phyloP scores from a whole-genome alignment of 2,797 vertebrate genomes.

The Kryptolebias ocellatus region DNA sequence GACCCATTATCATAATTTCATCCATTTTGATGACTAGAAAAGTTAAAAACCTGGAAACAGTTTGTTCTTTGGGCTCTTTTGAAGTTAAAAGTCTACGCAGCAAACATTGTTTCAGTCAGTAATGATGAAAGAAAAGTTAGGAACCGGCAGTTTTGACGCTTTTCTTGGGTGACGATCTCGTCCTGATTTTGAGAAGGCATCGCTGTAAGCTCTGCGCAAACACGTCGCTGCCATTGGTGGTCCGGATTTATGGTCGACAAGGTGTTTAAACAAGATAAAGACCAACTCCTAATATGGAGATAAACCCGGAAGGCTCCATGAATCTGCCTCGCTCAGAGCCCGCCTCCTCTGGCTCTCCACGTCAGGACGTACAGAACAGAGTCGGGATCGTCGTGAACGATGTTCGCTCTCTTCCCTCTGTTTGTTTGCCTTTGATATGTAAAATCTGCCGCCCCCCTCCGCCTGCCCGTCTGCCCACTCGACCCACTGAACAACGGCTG shows the following conservation, averaged over 20 bases:
- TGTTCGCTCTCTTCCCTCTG: slow-evolving; percentile 34
- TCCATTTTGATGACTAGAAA: too few species aligned
- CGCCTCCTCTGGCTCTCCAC: not conserved
- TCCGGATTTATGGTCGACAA: slow-evolving; percentile 20
- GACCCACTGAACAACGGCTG: slow-evolving; percentile 48
- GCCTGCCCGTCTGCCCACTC: slow-evolving; percentile 19
- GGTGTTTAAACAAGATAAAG: slow-evolving; percentile 34
- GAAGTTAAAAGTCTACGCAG: not conserved
- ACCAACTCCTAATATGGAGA: slow-evolving; percentile 27
- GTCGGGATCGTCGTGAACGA: slow-evolving; percentile 28
- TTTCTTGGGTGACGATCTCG: not conserved
- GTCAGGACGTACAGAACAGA: slow-evolving; percentile 7
- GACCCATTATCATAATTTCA: too few species aligned
- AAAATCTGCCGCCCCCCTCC: slow-evolving; percentile 47
- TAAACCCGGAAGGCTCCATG: slow-evolving; percentile 24
- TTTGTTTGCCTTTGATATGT: slow-evolving; percentile 68
- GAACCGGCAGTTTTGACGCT: not conserved
- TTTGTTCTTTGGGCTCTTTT: not conserved
- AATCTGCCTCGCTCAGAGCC: slow-evolving; percentile 16
- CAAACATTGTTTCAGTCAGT: not conserved
- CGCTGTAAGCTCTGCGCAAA: slow-evolving; percentile 4
- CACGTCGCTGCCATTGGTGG: not conserved
- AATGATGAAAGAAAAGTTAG: not conserved
- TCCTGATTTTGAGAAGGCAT: not conserved
- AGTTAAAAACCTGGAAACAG: not conserved